phyloP scores from a whole-genome alignment of 2,113 vertebrate species.

The Rattus rattus region DNA sequence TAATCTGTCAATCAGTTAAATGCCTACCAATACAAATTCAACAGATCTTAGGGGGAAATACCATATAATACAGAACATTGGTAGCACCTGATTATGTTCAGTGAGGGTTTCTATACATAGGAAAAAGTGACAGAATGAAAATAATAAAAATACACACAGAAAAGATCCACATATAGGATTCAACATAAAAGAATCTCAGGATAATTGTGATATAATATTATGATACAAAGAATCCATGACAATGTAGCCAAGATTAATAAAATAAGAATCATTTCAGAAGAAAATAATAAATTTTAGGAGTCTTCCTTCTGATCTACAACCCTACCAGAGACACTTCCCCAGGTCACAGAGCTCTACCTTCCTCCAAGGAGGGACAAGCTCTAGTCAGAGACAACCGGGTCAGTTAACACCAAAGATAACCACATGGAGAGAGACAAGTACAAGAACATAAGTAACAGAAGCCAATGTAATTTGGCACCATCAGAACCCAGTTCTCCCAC shows the following conservation, averaged over 20 bases:
- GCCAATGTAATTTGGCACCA: too few species aligned
- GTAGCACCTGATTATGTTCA: background rate
- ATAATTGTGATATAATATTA: background rate
- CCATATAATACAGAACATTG: background rate
- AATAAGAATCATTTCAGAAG: background rate
- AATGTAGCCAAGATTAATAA: slow-evolving; percentile 23
- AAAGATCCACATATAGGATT: background rate
- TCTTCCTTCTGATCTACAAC: background rate
- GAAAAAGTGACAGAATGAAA: background rate
- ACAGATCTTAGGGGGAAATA: background rate
- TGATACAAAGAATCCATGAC: background rate
- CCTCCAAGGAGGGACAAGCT: too few species aligned
- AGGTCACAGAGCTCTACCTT: too few species aligned
- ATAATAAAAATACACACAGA: background rate
- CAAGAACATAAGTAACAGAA: too few species aligned
- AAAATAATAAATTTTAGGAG: background rate
- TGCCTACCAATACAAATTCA: background rate
- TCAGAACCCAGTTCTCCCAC: too few species aligned
- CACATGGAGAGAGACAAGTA: too few species aligned
- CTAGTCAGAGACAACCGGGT: too few species aligned
- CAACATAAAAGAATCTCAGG: background rate
- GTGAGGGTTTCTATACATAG: background rate
- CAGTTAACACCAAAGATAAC: too few species aligned
- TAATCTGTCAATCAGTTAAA: background rate
- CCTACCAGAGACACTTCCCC: too few species aligned